Evolutionary conservation across 1,140 invertebrate species (phyloP).

Genomic region (Cydia splendana): DNA sequence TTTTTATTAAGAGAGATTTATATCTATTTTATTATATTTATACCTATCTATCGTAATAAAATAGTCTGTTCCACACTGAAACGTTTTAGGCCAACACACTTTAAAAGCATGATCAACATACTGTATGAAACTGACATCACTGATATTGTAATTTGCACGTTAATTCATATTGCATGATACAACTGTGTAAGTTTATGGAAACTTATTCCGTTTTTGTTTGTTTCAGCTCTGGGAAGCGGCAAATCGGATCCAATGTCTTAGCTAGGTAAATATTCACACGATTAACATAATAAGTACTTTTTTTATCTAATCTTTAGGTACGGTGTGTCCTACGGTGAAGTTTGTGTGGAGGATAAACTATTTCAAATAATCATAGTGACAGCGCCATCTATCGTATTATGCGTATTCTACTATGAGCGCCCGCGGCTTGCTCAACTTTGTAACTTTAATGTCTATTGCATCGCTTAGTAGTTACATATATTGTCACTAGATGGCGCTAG

Average conservation of each 20-base stretch:
- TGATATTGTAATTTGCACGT: conserved; percentile 31
- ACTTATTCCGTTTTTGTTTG: conserved; percentile 48
- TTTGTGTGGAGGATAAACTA: not conserved
- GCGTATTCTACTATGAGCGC: not conserved
- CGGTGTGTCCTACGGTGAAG: too few species aligned
- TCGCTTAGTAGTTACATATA: conserved; percentile 38
- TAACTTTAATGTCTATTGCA: conserved; percentile 37
- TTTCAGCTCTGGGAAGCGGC: conserved; percentile 87
- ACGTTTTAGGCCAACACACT: too few species aligned
- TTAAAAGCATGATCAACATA: too few species aligned
- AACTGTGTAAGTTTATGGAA: conserved; percentile 37
- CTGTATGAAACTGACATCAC: not conserved
- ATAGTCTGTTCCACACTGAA: too few species aligned
- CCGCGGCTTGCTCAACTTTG: not conserved
- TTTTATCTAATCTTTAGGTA: not conserved
- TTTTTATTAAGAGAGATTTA: too few species aligned
- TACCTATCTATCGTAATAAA: too few species aligned
- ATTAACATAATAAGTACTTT: not conserved
- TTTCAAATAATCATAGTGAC: not conserved
- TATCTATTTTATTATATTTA: too few species aligned
- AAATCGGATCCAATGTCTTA: conserved; percentile 90
- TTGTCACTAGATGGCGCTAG: conserved; percentile 56
- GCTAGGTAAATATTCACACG: conserved; percentile 84
- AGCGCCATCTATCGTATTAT: conserved; percentile 53
- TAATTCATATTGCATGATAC: conserved; percentile 30